Evolutionary conservation across 2,888 invertebrate species (phyloP), one percentile per base, ranked within the genome.

Genomic region (Nymphalis polychloros): DNA sequence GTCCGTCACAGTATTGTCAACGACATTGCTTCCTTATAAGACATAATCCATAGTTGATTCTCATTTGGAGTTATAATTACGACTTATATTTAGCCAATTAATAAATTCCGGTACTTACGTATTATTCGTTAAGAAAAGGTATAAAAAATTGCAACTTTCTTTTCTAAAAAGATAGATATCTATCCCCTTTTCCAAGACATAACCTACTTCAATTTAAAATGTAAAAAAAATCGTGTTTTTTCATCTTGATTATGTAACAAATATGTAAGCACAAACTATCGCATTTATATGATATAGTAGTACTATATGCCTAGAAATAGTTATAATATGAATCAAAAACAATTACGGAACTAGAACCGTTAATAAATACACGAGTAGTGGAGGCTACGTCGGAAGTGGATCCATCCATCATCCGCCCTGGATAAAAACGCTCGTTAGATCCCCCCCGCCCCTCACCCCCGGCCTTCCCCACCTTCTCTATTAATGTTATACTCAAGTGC

Each of bases 361-460:
- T 90, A 88, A 90, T 91, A 90, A 91, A 91, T 89, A 89, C 82
- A 57, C 19, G 35, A 41, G 57, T 88, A 86, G 86, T 85, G 87
- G 89, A 85, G 85, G 87, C 85, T 86, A 86, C 85, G 86, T 84
- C 85, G 70, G 64, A 90, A 90, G 90, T 85, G 82, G 82, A 79
- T 78, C 83, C 89, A 92, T 92, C 89, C 89, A 91, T 92, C 92
- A 92, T 92, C 89, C 89, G 84, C 87, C 89, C 86, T 85, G 89
- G 87, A 88, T 90, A 92, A 92, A 92, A 92, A 92, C 92, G 90
- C 90, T 92, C 92, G 91, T 92, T 92, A 92, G 89, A 81, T 75
- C 73, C 75, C 75, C 75, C 74, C 73, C 76, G 72, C 72, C 78
- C 80, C 73, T 78, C 79, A 79, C 76, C 74, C 74, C 80, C 52